Percentiles rank a stretch among this genome's conserved stretches.
phyloP scores from a whole-genome alignment of 2,888 invertebrate species.

The Phalera bucephala region DNA sequence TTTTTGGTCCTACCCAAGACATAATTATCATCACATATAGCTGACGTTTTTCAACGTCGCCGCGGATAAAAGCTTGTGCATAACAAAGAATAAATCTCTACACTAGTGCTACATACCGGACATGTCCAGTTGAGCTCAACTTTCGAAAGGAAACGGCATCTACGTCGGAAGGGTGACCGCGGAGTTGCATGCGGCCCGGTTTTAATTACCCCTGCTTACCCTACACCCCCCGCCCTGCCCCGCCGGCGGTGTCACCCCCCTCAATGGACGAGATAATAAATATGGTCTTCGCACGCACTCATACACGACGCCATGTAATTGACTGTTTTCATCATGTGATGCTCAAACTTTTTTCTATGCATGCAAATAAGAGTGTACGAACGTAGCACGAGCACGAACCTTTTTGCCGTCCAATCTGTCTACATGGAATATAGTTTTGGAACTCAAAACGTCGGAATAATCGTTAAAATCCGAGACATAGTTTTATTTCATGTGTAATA shows the following conservation, averaged over 20 bases:
- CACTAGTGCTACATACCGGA: background rate
- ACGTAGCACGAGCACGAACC: too few relatives aligned
- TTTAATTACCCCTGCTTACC: constrained; percentile 47
- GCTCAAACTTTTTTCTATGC: constrained; percentile 17
- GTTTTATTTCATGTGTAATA: too few relatives aligned
- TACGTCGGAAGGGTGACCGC: constrained; percentile 39
- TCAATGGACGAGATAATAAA: constrained; percentile 41
- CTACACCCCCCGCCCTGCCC: constrained; percentile 13
- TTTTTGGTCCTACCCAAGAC: too few relatives aligned
- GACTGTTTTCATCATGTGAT: constrained; percentile 5
- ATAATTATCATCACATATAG: too few relatives aligned
- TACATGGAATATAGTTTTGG: too few relatives aligned
- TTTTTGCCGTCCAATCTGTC: too few relatives aligned
- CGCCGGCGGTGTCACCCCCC: background rate
- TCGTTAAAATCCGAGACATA: too few relatives aligned
- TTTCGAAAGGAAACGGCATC: constrained; percentile 38
- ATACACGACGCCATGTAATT: constrained; percentile 20
- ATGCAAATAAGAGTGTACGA: too few relatives aligned
- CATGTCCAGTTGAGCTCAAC: constrained; percentile 20
- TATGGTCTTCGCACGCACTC: constrained; percentile 58
- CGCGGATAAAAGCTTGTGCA: too few relatives aligned
- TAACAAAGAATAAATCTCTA: background rate
- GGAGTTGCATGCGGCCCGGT: constrained; percentile 41
- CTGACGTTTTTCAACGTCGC: too few relatives aligned
- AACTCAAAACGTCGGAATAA: too few relatives aligned